These are phyloP conservation scores for Epirrhoe tristata DNA, from an alignment of 2,888 invertebrate species.

Conservation along the genomic window DNA sequence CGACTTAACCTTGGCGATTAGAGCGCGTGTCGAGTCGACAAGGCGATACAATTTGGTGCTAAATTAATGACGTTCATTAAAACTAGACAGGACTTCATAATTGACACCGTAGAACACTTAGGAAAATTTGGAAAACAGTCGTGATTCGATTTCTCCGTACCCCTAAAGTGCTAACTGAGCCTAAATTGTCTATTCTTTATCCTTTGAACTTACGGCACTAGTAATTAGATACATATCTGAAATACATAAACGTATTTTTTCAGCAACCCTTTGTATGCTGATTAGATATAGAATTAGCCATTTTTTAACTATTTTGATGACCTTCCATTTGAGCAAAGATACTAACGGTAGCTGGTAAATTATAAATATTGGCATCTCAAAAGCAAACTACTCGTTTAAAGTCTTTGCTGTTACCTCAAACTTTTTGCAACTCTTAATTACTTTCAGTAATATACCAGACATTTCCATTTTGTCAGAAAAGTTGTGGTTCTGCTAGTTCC, in stretches of 20 bases:
- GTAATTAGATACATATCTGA: too few species aligned
- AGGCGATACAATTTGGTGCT: slow-evolving; percentile 73
- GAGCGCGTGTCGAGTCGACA: slow-evolving; percentile 68
- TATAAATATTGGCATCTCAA: slow-evolving; percentile 6
- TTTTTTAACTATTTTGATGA: background rate
- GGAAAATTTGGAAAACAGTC: background rate
- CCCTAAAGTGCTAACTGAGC: too few species aligned
- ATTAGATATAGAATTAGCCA: too few species aligned
- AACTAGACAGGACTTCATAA: slow-evolving; percentile 43
- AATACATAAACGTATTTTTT: too few species aligned
- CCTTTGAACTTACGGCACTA: too few species aligned
- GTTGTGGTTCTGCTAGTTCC: slow-evolving; percentile 37
- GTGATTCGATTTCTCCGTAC: too few species aligned
- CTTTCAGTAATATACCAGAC: slow-evolving; percentile 39
- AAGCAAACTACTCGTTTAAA: slow-evolving; percentile 7
- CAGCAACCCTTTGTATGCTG: too few species aligned
- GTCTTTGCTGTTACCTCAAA: slow-evolving; percentile 9
- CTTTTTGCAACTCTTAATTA: slow-evolving; percentile 41
- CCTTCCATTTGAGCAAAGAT: background rate
- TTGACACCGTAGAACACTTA: slow-evolving; percentile 27
- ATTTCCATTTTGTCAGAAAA: slow-evolving; percentile 43
- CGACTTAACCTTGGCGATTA: slow-evolving; percentile 74
- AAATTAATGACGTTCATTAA: slow-evolving; percentile 71
- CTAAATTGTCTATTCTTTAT: too few species aligned
- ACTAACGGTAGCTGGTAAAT: background rate